phyloP scores from a whole-genome alignment of 2,113 vertebrate genomes.

The Danio rerio region GRCz12tu NC_133183.1:28336501-28337000 shows the following conservation, averaged over 20 bases:
- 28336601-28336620: background rate
- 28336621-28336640: background rate
- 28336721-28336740: conserved; percentile 71
- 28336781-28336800: conserved; percentile 73
- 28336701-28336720: conserved; percentile 77
- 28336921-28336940: no score
- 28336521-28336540: conserved; percentile 60
- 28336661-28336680: conserved; percentile 68
- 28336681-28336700: conserved; percentile 68
- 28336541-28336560: no score
- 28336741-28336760: conserved; percentile 76
- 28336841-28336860: no score
- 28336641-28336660: background rate
- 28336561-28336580: background rate
- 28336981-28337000: no score
- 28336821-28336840: no score
- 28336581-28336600: background rate
- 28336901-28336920: no score
- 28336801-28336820: no score
- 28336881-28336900: no score
- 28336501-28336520: conserved; percentile 71
- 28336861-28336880: no score
- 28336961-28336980: no score
- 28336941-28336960: no score
- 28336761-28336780: conserved; percentile 80